A percentile compares a stretch with the other conserved stretches of the same genome.
Evolutionary conservation across 1,140 invertebrate genomes (phyloP).

Genomic region (Apolygus lucorum): DNA sequence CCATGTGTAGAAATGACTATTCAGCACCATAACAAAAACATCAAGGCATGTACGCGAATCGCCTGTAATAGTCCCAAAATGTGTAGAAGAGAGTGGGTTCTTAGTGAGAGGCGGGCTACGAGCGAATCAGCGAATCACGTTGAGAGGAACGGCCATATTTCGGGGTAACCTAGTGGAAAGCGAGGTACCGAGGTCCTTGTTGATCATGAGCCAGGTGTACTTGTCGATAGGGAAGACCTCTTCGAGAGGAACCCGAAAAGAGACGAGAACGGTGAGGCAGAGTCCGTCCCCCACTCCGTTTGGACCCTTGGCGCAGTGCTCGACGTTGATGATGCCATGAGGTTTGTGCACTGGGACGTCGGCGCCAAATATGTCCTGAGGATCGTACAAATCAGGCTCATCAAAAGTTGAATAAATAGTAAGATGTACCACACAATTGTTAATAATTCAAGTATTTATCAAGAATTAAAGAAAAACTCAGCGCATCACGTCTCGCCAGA

Average conservation of each 20-base stretch:
- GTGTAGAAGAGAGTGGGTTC: too few relatives aligned
- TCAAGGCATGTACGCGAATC: too few relatives aligned
- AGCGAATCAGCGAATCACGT: constrained; percentile 72
- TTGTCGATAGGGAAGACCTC: constrained; percentile 76
- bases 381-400: not conserved
- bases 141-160: constrained; percentile 66
- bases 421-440: too few relatives aligned
- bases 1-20: too few relatives aligned
- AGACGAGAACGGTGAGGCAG: constrained; percentile 75
- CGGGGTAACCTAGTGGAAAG: constrained; percentile 58
- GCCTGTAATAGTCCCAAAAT: too few relatives aligned
- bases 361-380: constrained; percentile 73
- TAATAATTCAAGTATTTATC: too few relatives aligned
- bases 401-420: too few relatives aligned
- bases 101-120: too few relatives aligned
- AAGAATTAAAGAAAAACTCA: too few relatives aligned
- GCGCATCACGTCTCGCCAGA: too few relatives aligned
- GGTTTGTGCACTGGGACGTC: constrained; percentile 76
- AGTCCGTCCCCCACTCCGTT: constrained; percentile 58
- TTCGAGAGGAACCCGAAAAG: constrained; percentile 72
- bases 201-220: constrained; percentile 77
- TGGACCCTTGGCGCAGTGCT: constrained; percentile 45
- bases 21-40: too few relatives aligned
- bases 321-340: constrained; percentile 63
- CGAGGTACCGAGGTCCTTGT: constrained; percentile 55